Evolutionary conservation across 2,888 invertebrate genomes (phyloP).

Genomic region (Opisthograptis luteolata): DNA sequence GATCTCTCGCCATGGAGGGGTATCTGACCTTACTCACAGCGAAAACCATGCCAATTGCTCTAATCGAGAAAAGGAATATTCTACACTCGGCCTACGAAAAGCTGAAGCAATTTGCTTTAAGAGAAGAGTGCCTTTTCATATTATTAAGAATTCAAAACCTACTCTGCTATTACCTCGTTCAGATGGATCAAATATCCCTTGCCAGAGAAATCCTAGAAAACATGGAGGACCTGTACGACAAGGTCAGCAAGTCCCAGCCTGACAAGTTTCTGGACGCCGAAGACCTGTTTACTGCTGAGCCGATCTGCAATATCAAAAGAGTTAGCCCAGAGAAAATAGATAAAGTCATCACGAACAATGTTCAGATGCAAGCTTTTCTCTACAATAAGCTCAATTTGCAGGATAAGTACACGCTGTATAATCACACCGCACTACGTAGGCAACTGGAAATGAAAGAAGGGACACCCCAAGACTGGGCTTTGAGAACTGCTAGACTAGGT

Average conservation of each 20-base stretch:
- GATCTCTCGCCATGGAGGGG: slow-evolving; percentile 74
- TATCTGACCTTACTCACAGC: slow-evolving; percentile 68
- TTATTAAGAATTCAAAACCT: slow-evolving; percentile 84
- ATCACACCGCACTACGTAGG: slow-evolving; percentile 82
- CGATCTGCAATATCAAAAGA: slow-evolving; percentile 57
- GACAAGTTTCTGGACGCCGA: slow-evolving; percentile 77
- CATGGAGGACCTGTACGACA: slow-evolving; percentile 74
- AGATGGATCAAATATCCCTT: slow-evolving; percentile 72
- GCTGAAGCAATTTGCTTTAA: slow-evolving; percentile 59
- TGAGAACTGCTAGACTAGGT: slow-evolving; percentile 81
- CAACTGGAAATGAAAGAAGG: slow-evolving; percentile 84
- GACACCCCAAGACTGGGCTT: slow-evolving; percentile 84
- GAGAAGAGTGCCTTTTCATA: slow-evolving; percentile 77
- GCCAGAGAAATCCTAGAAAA: slow-evolving; percentile 79
- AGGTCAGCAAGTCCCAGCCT: slow-evolving; percentile 58
- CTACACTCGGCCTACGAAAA: slow-evolving; percentile 66
- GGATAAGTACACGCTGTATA: slow-evolving; percentile 80
- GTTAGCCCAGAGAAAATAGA: slow-evolving; percentile 80
- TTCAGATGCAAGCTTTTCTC: slow-evolving; percentile 86
- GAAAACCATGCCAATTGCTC: slow-evolving; percentile 65
- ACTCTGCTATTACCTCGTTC: slow-evolving; percentile 82
- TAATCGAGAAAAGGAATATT: slow-evolving; percentile 65
- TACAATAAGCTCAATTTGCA: slow-evolving; percentile 82
- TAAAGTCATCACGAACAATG: slow-evolving; percentile 84
- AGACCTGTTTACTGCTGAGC: slow-evolving; percentile 77